Percentiles rank a stretch among this genome's conserved stretches.
phyloP scores from a whole-genome alignment of 2,797 vertebrate species.

The Hapalemur alaotrensis region DNA sequence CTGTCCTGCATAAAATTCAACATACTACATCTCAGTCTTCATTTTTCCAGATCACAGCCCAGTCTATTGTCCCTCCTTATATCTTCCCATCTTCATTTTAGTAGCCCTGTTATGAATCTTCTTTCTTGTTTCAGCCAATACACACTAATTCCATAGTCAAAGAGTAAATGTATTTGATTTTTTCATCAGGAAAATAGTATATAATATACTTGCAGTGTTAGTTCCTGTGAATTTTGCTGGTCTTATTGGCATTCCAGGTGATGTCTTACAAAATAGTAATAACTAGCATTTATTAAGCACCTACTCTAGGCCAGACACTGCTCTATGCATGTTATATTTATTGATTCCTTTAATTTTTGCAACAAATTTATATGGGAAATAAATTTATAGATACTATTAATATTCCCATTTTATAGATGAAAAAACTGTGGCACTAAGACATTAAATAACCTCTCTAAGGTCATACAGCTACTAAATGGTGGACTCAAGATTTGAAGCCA shows the following conservation, averaged over 20 bases:
- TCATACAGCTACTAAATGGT: not conserved
- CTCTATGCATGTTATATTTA: not conserved
- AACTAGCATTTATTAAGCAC: not conserved
- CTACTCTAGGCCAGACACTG: not conserved
- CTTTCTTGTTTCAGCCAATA: conserved; percentile 40
- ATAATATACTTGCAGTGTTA: not conserved
- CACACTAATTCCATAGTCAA: not conserved
- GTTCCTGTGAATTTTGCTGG: not conserved
- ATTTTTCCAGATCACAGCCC: conserved; percentile 12
- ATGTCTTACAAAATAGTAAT: not conserved
- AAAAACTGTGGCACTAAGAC: conserved; percentile 2
- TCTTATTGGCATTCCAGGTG: not conserved
- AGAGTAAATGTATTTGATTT: not conserved
- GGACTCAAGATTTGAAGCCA: not conserved
- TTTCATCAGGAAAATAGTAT: not conserved
- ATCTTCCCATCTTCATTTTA: conserved; percentile 5
- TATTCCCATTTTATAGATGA: not conserved
- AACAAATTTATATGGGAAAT: not conserved
- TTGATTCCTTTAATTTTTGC: not conserved
- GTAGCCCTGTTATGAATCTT: not conserved
- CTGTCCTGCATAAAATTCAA: conserved; percentile 42
- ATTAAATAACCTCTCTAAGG: not conserved
- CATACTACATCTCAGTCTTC: not conserved
- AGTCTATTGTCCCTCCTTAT: conserved; percentile 20
- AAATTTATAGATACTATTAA: not conserved